Evolutionary conservation across 2,113 vertebrate genomes (phyloP).

Genomic region (Ranitomeya imitator): DNA sequence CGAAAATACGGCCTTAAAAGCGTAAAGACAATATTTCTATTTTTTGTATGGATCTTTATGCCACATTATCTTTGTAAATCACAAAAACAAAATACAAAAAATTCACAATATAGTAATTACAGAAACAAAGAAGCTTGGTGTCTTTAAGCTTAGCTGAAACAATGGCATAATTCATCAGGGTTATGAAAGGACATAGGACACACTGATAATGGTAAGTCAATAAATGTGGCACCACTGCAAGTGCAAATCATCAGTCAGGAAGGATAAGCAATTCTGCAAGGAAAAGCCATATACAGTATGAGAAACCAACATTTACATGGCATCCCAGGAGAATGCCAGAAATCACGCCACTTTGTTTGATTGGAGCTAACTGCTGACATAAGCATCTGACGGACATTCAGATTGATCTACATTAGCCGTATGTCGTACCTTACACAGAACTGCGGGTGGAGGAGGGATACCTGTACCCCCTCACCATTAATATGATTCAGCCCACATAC

Average conservation of each 20-base stretch:
- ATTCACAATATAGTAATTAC: too few species aligned
- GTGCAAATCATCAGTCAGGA: background rate
- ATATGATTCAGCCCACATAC: background rate
- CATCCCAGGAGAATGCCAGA: conserved; percentile 17
- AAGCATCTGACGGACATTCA: conserved; percentile 1
- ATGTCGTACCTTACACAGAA: too few species aligned
- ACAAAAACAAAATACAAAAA: background rate
- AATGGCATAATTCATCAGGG: background rate
- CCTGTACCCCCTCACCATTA: background rate
- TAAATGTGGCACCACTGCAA: background rate
- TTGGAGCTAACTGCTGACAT: conserved; percentile 11
- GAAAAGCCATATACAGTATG: background rate
- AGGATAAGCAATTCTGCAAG: background rate
- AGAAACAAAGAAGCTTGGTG: background rate
- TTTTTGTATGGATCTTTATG: background rate
- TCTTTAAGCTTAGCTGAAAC: background rate
- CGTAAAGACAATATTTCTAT: background rate
- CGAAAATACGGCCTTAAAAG: too few species aligned
- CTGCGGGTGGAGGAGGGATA: background rate
- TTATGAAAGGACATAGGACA: background rate
- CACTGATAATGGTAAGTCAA: background rate
- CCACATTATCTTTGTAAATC: background rate
- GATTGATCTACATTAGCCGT: background rate
- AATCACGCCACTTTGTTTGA: conserved; percentile 1
- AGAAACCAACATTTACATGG: background rate